Base-by-base conservation (phyloP, 2,113 vertebrate species). In the Cavia porcellus region DNA sequence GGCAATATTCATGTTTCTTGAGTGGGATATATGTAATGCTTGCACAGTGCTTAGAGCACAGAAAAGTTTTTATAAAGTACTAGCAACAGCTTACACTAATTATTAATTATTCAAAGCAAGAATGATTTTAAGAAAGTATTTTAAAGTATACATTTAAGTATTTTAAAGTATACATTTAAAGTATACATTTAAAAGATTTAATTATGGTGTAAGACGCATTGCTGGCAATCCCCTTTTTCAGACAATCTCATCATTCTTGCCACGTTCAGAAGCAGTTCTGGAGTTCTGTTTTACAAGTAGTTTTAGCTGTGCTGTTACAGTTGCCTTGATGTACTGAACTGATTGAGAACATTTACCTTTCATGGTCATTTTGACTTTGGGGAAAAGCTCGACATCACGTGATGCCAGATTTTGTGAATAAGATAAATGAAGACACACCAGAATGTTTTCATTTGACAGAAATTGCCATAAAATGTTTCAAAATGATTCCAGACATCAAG, bases 11-110 rank as follows among this genome's bases (percentile, higher is more conserved):
- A 3, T 32, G 2, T 83, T 82, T 70, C 50, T 88, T 92, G 50
- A 84, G 57, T 88, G 52, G 35, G 6, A 52, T 92, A 50, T 70
- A 45, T 70, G 12, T 92, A 70, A 24, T 89, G 47, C 17, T 95
- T 89, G 64, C 4, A 50, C 35, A 64, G 52, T 93, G 45, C 68
- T 87, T 95, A 86, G 55, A 90, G 80, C 55, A 90, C 55, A 96
- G 28, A 42, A 52, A 62, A 57, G 3, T 68, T 88, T 94, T 90
- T 57, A 92, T 32, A 59, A 52, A 89, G 30, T 86, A 20, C 30
- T 66, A 83, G 52, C n/a, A 85, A 38, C 50, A 86, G 9, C 11
- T 62, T 93, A 84, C 42, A 22, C 13, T 64, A 55, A 42, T 87
- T 77, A 55, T 89, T 81, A 19, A 28, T 74, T 64, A 82, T 89